phyloP scores from a whole-genome alignment of 2,888 invertebrate genomes.

The Agrilus biguttatus region DNA sequence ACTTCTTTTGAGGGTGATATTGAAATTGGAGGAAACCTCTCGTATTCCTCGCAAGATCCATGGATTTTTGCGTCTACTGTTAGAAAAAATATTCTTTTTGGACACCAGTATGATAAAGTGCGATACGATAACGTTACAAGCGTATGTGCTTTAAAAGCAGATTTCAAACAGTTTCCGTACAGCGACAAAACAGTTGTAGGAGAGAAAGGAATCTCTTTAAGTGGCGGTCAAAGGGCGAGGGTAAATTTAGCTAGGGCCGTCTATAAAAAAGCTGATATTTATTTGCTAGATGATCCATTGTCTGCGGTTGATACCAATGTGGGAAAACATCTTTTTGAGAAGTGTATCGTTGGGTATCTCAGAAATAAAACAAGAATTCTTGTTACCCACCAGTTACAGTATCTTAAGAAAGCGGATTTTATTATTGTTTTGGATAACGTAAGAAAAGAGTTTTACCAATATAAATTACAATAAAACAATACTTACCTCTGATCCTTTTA shows the following conservation, averaged over 20 bases:
- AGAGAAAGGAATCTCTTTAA: slow-evolving; percentile 59
- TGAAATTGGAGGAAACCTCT: slow-evolving; percentile 33
- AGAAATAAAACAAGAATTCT: slow-evolving; percentile 43
- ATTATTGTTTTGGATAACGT: slow-evolving; percentile 39
- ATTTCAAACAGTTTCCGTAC: slow-evolving; percentile 43
- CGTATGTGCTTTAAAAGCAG: slow-evolving; percentile 44
- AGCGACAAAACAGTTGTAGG: slow-evolving; percentile 38
- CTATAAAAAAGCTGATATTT: slow-evolving; percentile 59
- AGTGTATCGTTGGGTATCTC: slow-evolving; percentile 45
- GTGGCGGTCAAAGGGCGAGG: slow-evolving; percentile 68
- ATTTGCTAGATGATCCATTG: slow-evolving; percentile 63
- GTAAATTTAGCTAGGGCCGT: slow-evolving; percentile 61
- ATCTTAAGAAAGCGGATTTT: slow-evolving; percentile 36
- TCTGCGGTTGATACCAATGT: slow-evolving; percentile 66
- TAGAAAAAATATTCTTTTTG: slow-evolving; percentile 53
- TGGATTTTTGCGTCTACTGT: slow-evolving; percentile 46
- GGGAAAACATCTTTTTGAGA: slow-evolving; percentile 57
- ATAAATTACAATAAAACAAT: background rate
- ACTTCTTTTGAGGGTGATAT: slow-evolving; percentile 34
- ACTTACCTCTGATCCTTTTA: background rate
- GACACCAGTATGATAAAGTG: slow-evolving; percentile 30
- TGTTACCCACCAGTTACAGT: slow-evolving; percentile 57
- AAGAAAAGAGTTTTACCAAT: slow-evolving; percentile 11
- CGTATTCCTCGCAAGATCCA: slow-evolving; percentile 49
- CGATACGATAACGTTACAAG: slow-evolving; percentile 36